Base-by-base conservation (phyloP, 2,113 vertebrate species). In the Hemicordylus capensis region DNA sequence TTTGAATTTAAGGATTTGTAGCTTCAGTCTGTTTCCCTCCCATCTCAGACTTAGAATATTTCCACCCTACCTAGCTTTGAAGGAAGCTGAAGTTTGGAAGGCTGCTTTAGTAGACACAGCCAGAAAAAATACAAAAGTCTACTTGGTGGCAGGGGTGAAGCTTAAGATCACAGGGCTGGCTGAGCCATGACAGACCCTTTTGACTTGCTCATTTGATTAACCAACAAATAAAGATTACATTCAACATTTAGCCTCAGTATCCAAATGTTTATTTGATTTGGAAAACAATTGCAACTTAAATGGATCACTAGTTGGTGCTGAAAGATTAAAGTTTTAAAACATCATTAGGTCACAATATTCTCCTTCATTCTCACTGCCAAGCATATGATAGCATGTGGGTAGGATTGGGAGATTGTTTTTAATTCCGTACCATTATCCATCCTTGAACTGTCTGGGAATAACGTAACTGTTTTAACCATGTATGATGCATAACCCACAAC, bases 251-350 rank as follows among this genome's bases (percentile, higher is more conserved):
- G 17, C 84, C 69, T 74, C 84, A 76, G 81, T 46, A n/a, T 44
- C 20, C 48, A 70, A 66, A 59, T 90, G 26, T 84, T 92, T 87
- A 64, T 89, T 85, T 80, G 80, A 11, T 20, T 76, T 87, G 88
- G 76, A 89, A 86, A 46, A 90, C 67, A 64, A 76, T 0, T 1
- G 80, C 15, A 79, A 82, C 6, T 89, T 84, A 86, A 84, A 90
- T 2, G 11, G 48, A 64, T 87, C 1, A 26, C 19, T 87, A 85
- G 76, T 66, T 46, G 69, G 74, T 61, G 1, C 58, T 73, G 81
- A 92, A 88, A 91, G 56, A 91, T 88, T 80, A 87, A 93, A 76
- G 39, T 87, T 88, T 81, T 77, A 87, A 85, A 93, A 84, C 15
- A 58, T 75, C 88, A 83, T 44, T 73, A 51, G 59, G 67, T 54